Percentiles rank a stretch among this genome's conserved stretches.
Conservation (phyloP, 2,797 vertebrate species). For the Denticeps clupeoides region DNA sequence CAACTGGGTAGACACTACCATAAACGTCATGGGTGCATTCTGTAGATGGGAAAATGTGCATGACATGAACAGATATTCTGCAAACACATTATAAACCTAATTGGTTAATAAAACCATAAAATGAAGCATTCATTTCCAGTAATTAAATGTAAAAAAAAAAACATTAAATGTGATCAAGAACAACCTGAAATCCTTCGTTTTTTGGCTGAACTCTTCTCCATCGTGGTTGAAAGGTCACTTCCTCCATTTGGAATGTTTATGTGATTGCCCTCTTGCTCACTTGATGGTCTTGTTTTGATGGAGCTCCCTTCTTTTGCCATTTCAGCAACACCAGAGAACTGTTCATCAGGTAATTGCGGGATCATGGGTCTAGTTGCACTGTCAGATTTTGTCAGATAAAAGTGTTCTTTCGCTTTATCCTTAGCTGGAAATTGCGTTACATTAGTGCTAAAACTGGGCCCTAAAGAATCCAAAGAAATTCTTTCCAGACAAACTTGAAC, state of each 20-base stretch:
- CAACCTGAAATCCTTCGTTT: no score
- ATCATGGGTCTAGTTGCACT: neutral
- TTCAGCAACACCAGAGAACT: neutral
- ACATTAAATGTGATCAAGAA: no score
- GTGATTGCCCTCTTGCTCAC: no score
- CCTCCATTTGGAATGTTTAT: no score
- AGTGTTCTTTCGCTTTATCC: no score
- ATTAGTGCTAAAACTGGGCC: neutral
- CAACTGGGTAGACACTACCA: neutral
- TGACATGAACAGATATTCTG: neutral
- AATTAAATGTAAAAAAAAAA: no score
- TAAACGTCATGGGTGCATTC: slow-evolving; percentile 1
- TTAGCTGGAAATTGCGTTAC: no score
- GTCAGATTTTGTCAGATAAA: no score
- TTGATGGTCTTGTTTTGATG: neutral
- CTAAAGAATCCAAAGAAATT: slow-evolving; percentile 23
- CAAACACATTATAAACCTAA: neutral
- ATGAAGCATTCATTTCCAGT: no score
- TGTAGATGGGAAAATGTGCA: neutral
- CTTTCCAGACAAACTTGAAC: slow-evolving; percentile 28
- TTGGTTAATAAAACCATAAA: no score
- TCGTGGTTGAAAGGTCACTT: no score
- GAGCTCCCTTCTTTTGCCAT: neutral
- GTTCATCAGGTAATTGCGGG: neutral
- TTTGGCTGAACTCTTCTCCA: no score